Evolutionary conservation across 1,140 invertebrate genomes (phyloP).

Genomic region (Cataglyphis hispanica): DNA sequence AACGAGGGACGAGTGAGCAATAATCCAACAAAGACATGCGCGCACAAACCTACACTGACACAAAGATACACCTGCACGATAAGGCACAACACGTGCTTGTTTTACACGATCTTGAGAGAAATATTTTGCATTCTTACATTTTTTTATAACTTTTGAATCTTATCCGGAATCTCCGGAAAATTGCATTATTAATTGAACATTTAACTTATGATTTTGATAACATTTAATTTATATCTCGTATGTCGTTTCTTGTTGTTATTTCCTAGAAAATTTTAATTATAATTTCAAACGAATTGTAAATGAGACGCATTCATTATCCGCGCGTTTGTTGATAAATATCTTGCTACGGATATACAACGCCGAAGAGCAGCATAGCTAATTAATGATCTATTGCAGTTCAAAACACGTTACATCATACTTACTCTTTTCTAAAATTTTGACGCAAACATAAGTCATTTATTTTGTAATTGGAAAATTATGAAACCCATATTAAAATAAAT

Average conservation of each 20-base stretch:
- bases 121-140: neutral
- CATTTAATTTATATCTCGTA: neutral
- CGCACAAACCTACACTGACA: neutral
- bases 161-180: neutral
- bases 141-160: neutral
- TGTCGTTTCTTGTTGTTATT: slow-evolving; percentile 21
- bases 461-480: neutral
- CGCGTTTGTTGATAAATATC: slow-evolving; percentile 28
- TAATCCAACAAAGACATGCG: slow-evolving; percentile 51
- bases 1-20: slow-evolving; percentile 61
- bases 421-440: slow-evolving; percentile 23
- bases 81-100: neutral
- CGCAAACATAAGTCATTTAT: slow-evolving; percentile 9
- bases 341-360: slow-evolving; percentile 14
- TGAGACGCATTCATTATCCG: slow-evolving; percentile 55
- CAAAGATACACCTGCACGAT: neutral
- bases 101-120: neutral
- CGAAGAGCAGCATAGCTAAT: slow-evolving; percentile 34
- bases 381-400: slow-evolving; percentile 45
- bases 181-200: neutral
- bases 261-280: slow-evolving; percentile 59
- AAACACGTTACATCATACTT: slow-evolving; percentile 41
- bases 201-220: too few relatives aligned
- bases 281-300: slow-evolving; percentile 60
- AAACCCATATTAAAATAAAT: neutral